Conservation (phyloP, 2,113 vertebrate genomes). For the Pseudolaguvia tuberculata region DNA sequence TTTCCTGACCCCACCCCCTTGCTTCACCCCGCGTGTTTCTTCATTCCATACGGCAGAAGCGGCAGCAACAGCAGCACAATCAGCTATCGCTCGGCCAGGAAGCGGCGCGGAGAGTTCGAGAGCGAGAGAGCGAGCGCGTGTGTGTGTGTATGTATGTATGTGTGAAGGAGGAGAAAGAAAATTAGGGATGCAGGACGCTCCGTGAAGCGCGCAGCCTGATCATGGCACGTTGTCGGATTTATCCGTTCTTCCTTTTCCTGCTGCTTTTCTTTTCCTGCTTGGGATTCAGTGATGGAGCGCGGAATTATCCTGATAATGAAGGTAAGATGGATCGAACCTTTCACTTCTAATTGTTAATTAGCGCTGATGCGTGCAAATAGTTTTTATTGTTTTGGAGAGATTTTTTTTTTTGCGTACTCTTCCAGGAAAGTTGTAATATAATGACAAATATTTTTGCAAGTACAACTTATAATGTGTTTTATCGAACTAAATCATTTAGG, state of each 20-base stretch:
- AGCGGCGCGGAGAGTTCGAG: not conserved
- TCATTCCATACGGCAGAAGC: slow-evolving; percentile 38
- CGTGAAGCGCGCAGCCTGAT: slow-evolving; percentile 70
- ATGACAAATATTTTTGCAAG: not conserved
- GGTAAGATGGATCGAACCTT: too few species aligned
- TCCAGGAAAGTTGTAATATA: not conserved
- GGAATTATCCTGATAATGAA: slow-evolving; percentile 78
- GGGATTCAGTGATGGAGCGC: slow-evolving; percentile 57
- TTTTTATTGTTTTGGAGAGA: too few species aligned
- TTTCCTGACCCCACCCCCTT: slow-evolving; percentile 58
- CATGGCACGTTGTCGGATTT: slow-evolving; percentile 75
- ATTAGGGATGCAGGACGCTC: slow-evolving; percentile 73
- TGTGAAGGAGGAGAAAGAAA: not conserved
- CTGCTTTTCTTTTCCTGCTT: slow-evolving; percentile 52
- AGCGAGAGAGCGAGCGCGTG: too few species aligned
- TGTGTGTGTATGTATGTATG: not conserved
- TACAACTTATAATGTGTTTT: not conserved
- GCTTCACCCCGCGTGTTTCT: slow-evolving; percentile 40
- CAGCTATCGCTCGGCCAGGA: slow-evolving; percentile 55
- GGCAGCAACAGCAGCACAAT: slow-evolving; percentile 65
- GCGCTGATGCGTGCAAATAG: not conserved
- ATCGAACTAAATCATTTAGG: not conserved
- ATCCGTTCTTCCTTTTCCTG: slow-evolving; percentile 62
- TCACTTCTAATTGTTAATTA: too few species aligned
- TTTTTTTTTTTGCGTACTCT: not conserved